Evolutionary conservation across 37 sponge, comb jelly and placozoan genomes (phyloP).

Genomic region (Theonella swinhoei): DNA sequence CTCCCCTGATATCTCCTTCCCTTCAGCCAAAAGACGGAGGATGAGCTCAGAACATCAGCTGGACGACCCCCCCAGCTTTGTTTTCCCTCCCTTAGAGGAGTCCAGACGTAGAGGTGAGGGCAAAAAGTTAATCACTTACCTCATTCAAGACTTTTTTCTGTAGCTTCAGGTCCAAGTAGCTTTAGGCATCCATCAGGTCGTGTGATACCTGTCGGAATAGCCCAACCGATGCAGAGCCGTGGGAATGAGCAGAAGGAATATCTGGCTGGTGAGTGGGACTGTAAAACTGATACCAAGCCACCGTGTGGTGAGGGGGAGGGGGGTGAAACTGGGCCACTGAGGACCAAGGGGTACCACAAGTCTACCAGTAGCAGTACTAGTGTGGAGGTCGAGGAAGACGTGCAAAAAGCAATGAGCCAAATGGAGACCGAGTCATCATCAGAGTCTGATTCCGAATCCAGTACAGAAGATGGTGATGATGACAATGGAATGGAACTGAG

Average conservation of each 20-base stretch:
- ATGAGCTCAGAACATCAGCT: background rate
- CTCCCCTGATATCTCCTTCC: background rate
- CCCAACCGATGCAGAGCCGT: conserved; percentile 38
- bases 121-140: background rate
- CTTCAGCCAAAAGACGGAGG: background rate
- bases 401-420: background rate
- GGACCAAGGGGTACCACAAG: background rate
- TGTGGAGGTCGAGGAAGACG: background rate
- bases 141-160: background rate
- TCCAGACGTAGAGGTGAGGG: background rate
- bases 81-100: background rate
- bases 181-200: background rate
- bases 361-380: too few species aligned
- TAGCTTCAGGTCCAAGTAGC: background rate
- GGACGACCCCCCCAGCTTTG: background rate
- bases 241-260: background rate
- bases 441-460: background rate
- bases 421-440: background rate
- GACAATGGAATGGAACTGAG: background rate
- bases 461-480: background rate
- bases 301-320: background rate
- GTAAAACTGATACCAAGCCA: background rate
- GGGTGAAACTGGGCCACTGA: background rate
- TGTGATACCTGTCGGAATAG: conserved; percentile 50
- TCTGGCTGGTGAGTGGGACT: background rate